Conservation (phyloP, 2,113 vertebrate species). For the Balaeniceps rex region DNA sequence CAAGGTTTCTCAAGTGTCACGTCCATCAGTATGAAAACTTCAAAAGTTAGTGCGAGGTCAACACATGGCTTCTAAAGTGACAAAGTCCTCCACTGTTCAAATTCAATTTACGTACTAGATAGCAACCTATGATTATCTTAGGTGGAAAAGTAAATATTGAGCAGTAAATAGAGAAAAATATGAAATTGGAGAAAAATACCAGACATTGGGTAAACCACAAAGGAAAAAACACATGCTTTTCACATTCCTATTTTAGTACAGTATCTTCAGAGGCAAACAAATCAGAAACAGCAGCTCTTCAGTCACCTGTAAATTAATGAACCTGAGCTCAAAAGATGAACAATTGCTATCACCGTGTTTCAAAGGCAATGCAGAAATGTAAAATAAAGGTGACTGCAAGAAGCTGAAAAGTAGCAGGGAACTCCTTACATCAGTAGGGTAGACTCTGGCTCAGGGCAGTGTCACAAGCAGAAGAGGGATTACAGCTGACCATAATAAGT, state of each 20-base stretch:
- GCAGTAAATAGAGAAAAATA: background rate
- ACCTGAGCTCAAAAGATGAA: background rate
- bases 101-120: background rate
- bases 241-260: background rate
- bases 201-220: background rate
- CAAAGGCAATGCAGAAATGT: background rate
- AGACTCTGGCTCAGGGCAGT: background rate
- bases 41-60: background rate
- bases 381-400: background rate
- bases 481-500: background rate
- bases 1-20: background rate
- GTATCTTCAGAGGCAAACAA: background rate
- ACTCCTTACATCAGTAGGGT: background rate
- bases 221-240: background rate
- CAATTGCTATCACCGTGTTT: background rate
- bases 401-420: background rate
- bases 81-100: background rate
- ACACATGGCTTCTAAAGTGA: background rate
- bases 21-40: background rate
- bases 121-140: background rate
- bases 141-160: background rate
- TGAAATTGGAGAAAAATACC: background rate
- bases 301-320: background rate
- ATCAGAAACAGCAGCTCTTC: background rate
- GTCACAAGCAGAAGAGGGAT: background rate